phyloP scores from a whole-genome alignment of 2,113 vertebrate species.

The Phalacrocorax pelagicus region DNA sequence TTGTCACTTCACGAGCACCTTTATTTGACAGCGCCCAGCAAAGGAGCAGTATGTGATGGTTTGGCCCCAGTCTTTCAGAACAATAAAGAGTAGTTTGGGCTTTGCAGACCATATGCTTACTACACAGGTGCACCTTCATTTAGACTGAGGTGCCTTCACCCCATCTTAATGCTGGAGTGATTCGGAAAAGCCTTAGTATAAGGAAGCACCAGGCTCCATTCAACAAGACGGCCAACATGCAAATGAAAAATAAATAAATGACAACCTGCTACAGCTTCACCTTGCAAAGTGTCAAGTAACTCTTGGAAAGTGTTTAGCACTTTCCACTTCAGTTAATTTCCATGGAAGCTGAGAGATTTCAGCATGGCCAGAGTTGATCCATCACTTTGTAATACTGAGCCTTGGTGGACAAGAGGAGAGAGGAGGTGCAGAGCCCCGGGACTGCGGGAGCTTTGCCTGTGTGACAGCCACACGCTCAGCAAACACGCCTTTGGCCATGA shows the following conservation, averaged over 20 bases:
- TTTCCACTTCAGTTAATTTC: constrained; percentile 29
- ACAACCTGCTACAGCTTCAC: constrained; percentile 4
- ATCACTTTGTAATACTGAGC: neutral
- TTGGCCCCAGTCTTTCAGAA: neutral
- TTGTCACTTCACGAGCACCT: neutral
- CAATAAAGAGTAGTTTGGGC: neutral
- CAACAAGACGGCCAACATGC: neutral
- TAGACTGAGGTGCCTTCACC: neutral
- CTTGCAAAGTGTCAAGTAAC: constrained; percentile 23
- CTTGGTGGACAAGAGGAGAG: neutral
- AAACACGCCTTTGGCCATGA: rapidly evolving
- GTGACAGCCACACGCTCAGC: rapidly evolving
- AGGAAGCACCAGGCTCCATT: neutral
- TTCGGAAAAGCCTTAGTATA: neutral
- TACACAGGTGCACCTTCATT: neutral
- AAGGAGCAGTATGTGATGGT: neutral
- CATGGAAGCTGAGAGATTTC: neutral
- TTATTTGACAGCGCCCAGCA: neutral
- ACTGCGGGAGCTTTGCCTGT: neutral
- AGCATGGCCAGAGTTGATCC: neutral
- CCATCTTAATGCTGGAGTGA: neutral
- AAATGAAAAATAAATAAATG: constrained; percentile 51
- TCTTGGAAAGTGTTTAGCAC: neutral
- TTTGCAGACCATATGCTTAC: neutral
- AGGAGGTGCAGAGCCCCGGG: neutral